Evolutionary conservation across 2,113 vertebrate genomes (phyloP).

Genomic region (Mus spicilegus): DNA sequence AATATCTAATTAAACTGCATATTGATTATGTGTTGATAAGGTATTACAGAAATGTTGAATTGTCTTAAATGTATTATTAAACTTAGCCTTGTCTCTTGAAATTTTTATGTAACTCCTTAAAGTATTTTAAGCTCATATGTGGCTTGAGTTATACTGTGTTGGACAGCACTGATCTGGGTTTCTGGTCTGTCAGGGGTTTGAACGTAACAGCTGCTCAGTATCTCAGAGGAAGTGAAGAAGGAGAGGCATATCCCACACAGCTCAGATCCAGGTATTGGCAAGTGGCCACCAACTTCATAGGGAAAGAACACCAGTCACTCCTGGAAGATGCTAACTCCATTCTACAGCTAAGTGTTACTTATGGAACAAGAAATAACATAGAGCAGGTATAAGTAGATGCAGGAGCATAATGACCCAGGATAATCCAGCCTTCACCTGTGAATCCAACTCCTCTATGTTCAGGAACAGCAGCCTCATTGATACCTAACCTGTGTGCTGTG

Average conservation of each 20-base stretch:
- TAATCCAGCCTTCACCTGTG: neutral
- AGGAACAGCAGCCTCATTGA: neutral
- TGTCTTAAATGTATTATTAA: conserved; percentile 3
- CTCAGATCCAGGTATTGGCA: neutral
- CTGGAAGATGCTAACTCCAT: neutral
- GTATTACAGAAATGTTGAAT: neutral
- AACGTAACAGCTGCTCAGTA: neutral
- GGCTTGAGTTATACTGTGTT: neutral
- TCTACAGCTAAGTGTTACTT: neutral
- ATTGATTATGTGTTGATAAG: neutral
- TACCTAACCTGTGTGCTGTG: neutral
- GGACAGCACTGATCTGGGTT: neutral
- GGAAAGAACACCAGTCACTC: neutral
- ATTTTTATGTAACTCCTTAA: neutral
- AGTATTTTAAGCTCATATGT: neutral
- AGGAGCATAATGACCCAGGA: neutral
- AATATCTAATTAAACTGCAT: neutral
- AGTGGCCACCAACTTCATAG: neutral
- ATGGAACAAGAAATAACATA: neutral
- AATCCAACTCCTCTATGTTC: neutral
- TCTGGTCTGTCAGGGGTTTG: neutral
- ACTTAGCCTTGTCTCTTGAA: neutral
- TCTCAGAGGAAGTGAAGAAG: neutral
- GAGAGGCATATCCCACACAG: accelerated
- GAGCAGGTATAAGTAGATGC: neutral